Conservation (phyloP, 2,888 invertebrate species). For the Habroteleia sp. region DNA sequence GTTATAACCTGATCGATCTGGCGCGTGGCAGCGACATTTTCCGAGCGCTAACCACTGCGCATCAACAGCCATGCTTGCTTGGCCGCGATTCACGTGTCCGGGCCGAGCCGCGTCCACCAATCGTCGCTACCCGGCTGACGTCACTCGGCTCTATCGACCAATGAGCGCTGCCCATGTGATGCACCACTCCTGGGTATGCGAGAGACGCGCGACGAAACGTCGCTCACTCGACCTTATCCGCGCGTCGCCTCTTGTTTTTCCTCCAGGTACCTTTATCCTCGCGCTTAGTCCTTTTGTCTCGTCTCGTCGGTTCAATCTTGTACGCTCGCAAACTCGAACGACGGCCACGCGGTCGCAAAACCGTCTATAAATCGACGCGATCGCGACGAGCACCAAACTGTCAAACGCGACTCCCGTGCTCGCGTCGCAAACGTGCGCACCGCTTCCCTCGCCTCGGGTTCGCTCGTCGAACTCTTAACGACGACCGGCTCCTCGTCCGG, state of each 20-base stretch:
- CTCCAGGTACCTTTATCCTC: too few species aligned
- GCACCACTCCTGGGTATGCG: slow-evolving; percentile 79
- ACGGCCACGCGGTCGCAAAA: not conserved
- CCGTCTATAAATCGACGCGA: not conserved
- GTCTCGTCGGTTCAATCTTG: too few species aligned
- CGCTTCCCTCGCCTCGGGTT: slow-evolving; percentile 53
- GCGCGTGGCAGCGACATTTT: slow-evolving; percentile 80
- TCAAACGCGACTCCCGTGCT: slow-evolving; percentile 66
- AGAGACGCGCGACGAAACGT: slow-evolving; percentile 65
- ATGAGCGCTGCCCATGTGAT: slow-evolving; percentile 82
- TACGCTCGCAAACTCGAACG: slow-evolving; percentile 65
- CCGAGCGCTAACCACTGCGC: slow-evolving; percentile 81
- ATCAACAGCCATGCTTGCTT: slow-evolving; percentile 81
- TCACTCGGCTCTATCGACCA: slow-evolving; percentile 82
- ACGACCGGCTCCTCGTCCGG: slow-evolving; percentile 72
- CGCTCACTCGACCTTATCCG: slow-evolving; percentile 21
- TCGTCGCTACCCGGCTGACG: slow-evolving; percentile 77
- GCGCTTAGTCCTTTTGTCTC: too few species aligned
- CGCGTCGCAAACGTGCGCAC: slow-evolving; percentile 18
- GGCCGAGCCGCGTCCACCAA: slow-evolving; percentile 78
- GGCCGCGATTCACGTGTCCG: slow-evolving; percentile 82
- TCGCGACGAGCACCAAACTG: slow-evolving; percentile 56
- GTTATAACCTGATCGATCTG: slow-evolving; percentile 79
- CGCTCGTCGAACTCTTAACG: slow-evolving; percentile 56
- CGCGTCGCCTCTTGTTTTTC: slow-evolving; percentile 7